Conservation (phyloP, 2,888 invertebrate species). For the Mayetiola destructor region DNA sequence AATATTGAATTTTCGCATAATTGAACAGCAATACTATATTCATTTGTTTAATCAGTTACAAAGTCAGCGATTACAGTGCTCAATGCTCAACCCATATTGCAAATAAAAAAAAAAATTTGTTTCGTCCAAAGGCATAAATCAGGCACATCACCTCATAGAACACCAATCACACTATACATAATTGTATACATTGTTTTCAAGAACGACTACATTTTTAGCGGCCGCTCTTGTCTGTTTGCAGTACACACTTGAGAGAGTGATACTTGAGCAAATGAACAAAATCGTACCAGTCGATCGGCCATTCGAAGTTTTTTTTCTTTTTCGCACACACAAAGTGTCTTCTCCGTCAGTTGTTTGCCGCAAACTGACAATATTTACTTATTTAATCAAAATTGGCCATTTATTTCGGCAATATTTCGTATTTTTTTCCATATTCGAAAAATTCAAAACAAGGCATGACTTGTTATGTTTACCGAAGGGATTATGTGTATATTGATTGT, state of each 20-base stretch:
- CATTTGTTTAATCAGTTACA: too few species aligned
- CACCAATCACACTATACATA: background rate
- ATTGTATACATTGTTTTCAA: background rate
- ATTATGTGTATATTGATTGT: background rate
- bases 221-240: background rate
- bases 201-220: background rate
- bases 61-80: too few species aligned
- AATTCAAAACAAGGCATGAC: background rate
- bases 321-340: background rate
- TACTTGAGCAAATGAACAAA: too few species aligned
- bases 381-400: background rate
- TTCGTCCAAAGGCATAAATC: constrained; percentile 9
- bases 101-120: too few species aligned
- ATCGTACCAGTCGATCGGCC: background rate
- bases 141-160: too few species aligned
- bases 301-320: background rate
- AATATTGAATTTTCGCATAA: too few species aligned
- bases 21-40: too few species aligned
- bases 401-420: background rate
- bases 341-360: background rate
- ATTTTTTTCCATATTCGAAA: too few species aligned
- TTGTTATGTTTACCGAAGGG: background rate
- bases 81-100: too few species aligned
- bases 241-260: background rate
- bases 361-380: constrained; percentile 8